Evolutionary conservation across 2,888 invertebrate genomes (phyloP).

Genomic region (Ellobium chinense): DNA sequence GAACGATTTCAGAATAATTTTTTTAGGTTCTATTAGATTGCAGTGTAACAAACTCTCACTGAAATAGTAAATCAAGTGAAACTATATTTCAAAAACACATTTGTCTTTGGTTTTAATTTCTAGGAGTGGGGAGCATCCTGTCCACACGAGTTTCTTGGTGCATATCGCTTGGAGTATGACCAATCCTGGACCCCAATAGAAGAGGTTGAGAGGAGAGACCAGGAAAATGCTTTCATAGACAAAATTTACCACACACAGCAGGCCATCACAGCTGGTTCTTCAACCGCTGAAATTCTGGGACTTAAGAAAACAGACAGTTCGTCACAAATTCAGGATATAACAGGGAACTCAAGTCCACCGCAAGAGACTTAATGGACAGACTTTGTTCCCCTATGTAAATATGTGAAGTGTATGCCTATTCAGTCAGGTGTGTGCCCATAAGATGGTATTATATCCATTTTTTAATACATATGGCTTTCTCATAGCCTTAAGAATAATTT

Average conservation of each 20-base stretch:
- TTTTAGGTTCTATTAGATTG: no score
- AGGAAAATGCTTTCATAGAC: conserved; percentile 71
- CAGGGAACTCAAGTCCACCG: not conserved
- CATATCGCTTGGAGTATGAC: conserved; percentile 85
- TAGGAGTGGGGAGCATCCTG: conserved; percentile 86
- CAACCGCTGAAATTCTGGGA: not conserved
- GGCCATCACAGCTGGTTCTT: conserved; percentile 59
- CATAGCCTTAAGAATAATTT: no score
- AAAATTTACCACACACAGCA: conserved; percentile 71
- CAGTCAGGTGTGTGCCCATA: no score
- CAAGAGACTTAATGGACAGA: conserved; percentile 2
- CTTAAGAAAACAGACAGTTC: not conserved
- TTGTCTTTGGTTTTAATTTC: no score
- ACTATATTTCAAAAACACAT: no score
- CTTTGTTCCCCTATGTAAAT: not conserved
- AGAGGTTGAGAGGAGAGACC: conserved; percentile 64
- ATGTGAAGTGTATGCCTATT: no score
- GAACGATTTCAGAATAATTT: no score
- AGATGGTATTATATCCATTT: no score
- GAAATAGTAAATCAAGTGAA: no score
- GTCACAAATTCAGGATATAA: conserved; percentile 5
- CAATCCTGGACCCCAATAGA: conserved; percentile 85
- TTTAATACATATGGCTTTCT: no score
- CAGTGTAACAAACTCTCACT: no score
- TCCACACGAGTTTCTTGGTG: conserved; percentile 84